Evolutionary conservation across 2,888 invertebrate genomes (phyloP).

Genomic region (Drosophila recens): DNA sequence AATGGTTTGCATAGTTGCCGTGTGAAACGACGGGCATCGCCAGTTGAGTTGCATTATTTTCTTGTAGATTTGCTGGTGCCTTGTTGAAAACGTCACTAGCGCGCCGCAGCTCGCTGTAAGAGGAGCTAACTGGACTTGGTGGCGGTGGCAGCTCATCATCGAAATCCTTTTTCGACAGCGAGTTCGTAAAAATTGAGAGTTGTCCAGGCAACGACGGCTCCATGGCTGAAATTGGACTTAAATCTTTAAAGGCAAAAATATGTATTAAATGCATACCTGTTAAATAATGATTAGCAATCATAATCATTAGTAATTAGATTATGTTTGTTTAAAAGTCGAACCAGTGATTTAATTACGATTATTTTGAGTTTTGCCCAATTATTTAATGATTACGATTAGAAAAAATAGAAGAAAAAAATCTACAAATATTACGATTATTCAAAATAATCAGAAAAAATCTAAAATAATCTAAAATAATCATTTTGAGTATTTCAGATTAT

Average conservation of each 20-base stretch:
- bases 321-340: no score
- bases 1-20: slow-evolving; percentile 42
- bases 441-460: no score
- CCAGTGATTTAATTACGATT: no score
- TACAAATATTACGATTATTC: no score
- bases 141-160: slow-evolving; percentile 91
- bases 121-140: slow-evolving; percentile 95
- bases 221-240: background rate
- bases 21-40: slow-evolving; percentile 1
- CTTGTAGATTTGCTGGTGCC: slow-evolving; percentile 20
- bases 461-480: no score
- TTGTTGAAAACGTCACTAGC: slow-evolving; percentile 89
- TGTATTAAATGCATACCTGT: no score
- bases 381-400: no score
- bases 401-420: no score
- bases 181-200: slow-evolving; percentile 66
- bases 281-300: no score
- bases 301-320: no score
- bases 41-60: slow-evolving; percentile 25
- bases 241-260: background rate
- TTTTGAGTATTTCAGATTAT: no score
- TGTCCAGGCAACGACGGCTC: slow-evolving; percentile 87
- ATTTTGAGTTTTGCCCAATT: no score
- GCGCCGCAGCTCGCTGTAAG: slow-evolving; percentile 93
- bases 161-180: slow-evolving; percentile 50